Evolutionary conservation across 2,888 invertebrate species (phyloP), one percentile per base, ranked within the genome.

Genomic region (Cheilosia vulpina): DNA sequence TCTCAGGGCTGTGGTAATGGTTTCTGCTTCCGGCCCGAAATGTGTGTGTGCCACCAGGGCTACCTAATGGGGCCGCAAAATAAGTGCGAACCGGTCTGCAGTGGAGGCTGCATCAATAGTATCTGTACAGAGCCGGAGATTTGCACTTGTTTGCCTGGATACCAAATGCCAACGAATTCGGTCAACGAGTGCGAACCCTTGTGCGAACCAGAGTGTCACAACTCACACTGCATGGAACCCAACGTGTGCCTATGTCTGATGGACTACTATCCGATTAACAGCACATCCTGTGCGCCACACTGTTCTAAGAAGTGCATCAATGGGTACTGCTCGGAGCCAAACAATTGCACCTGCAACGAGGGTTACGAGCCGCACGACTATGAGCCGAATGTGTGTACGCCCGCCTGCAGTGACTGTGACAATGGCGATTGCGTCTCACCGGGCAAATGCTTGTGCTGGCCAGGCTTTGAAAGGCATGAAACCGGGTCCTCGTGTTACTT

Each of bases 121-220:
- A 57, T 91, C 7, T 95, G 95, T 89, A 92, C 93, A 1, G 93
- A 87, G 2, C 80, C 72, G 3, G 77, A 84, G 7, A 90, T 92
- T 0, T 95, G 95, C 89, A 91, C 90, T 43, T 95, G 95, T 88
- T 90, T 91, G n/a, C 87, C 91, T 1, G 94, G 94, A 13, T 89
- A 76, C 66, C 24, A 38, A 63, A 84, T 87, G 57, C 55, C 55
- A 38, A 31, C n/a, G 13, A 68, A 82, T 13, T 83, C 79, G 6
- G 52, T 79, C 5, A 87, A 89, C 11, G 31, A 88, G 4, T 92
- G 92, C 78, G 89, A 90, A 19, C 90, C 91, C 2, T 55, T 90
- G 6, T 93, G 93, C 87, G 87, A 89, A 6, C 90, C 90, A 0
- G 76, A 71, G 0, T 93, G 93, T 78, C 62, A 87, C 81, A 88